Evolutionary conservation across 2,888 invertebrate species (phyloP), one percentile per base, ranked within the genome.

Genomic region (Drosophila greeni): DNA sequence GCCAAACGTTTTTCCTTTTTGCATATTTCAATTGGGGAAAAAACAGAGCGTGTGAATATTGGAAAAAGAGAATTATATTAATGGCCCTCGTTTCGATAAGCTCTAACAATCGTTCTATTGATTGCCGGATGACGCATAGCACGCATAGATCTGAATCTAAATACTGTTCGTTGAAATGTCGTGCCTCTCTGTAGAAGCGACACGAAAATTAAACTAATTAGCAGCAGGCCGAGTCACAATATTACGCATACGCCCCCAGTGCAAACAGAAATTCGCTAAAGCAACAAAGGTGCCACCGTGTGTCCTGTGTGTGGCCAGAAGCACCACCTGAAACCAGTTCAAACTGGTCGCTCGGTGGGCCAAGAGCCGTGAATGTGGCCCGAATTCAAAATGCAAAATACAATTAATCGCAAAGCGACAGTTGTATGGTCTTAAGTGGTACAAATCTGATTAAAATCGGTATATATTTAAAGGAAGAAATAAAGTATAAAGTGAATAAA

Each of bases 1-100:
- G 68, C 76, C 48, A 71, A 72, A 64, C 75, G 66, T 52, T 52
- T 56, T 69, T 64, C 62, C 33, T 18, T 51, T 20, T 54, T 65
- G n/a, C 55, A 33, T 48, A 58, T 26, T 45, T 52, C 29, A 24
- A 45, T 49, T 42, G 34, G 36, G 20, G 11, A 23, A 23, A 12
- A n/a, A 5, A 24, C 18, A n/a, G 29, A 65, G 62, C 62, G 62
- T 65, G 62, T 65, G 66, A 51, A 62, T 62, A 62, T 62, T 65
- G 62, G 62, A 51, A 65, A 62, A 16, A 12, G 31, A 24, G 20
- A 31, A 11, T 16, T 16, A 34, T 24, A 49, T 65, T 43, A 62
- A 43, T 65, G 51, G 20, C 12, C 23, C 33, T 16, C 56, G 14
- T 18, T 18, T 14, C 58, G 58, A 33, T 59, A 59, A 34, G 58